Conservation (phyloP, 2,797 vertebrate species). For the Pseudochirops corinnae region DNA sequence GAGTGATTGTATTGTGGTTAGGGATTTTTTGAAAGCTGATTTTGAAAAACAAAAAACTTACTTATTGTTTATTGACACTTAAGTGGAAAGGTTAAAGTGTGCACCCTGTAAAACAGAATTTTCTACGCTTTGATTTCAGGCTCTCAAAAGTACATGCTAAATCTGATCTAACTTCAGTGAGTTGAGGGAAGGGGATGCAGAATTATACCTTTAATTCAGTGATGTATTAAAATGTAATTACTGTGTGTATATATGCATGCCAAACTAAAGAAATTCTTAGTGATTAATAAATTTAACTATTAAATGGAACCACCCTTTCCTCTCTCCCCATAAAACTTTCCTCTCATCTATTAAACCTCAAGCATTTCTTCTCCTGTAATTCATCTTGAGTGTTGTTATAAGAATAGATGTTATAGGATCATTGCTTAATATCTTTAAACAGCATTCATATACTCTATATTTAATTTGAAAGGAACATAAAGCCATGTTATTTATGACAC, state of each 20-base stretch:
- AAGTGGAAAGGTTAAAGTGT: not conserved
- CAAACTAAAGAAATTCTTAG: not conserved
- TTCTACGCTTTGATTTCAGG: conserved; percentile 34
- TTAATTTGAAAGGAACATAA: not conserved
- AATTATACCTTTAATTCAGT: not conserved
- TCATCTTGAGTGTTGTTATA: not conserved
- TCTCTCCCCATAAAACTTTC: not conserved
- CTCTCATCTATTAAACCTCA: not conserved
- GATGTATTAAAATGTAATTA: not conserved
- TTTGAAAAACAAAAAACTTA: conserved; percentile 61
- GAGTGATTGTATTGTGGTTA: conserved; percentile 41
- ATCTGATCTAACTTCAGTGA: too few species aligned
- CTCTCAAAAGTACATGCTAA: not conserved
- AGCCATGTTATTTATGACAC: not conserved
- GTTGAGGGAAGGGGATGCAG: not conserved
- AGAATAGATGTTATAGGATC: not conserved
- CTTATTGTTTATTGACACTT: conserved; percentile 66
- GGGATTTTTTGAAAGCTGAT: conserved; percentile 38
- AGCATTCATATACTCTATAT: not conserved
- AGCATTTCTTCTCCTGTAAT: not conserved
- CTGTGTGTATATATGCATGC: not conserved
- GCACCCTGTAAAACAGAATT: not conserved
- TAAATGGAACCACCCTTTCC: not conserved
- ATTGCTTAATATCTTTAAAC: not conserved
- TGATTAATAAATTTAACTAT: not conserved